Percentiles rank a stretch among this genome's conserved stretches.
Conservation (phyloP, 1,140 invertebrate species). For the Heliconius congener region DNA sequence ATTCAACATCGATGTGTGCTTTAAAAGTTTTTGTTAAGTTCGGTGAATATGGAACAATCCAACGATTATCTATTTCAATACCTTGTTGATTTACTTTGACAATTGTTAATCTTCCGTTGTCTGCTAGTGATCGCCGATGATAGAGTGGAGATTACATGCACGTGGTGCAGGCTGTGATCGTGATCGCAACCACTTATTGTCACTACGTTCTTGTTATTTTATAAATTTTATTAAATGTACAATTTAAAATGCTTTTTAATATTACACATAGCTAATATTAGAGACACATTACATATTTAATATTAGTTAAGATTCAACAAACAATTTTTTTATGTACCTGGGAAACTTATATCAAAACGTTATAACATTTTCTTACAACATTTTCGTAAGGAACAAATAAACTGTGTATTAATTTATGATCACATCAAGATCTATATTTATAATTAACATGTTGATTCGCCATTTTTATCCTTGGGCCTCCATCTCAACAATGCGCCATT, state of each 20-base stretch:
- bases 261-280: too few relatives aligned
- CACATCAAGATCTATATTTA: slow-evolving; percentile 16
- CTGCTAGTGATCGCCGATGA: too few relatives aligned
- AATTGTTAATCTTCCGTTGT: slow-evolving; percentile 37
- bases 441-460: slow-evolving; percentile 9
- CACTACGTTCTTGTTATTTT: too few relatives aligned
- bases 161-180: too few relatives aligned
- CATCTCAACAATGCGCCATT: slow-evolving; percentile 18
- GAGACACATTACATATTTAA: too few relatives aligned
- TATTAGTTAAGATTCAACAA: neutral
- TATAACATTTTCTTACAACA: neutral
- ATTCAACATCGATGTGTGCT: slow-evolving; percentile 32
- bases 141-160: too few relatives aligned
- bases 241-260: too few relatives aligned
- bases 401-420: neutral
- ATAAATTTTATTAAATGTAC: too few relatives aligned
- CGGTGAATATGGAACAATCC: slow-evolving; percentile 31
- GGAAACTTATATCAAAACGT: neutral
- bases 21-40: slow-evolving; percentile 11
- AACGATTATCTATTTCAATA: slow-evolving; percentile 37
- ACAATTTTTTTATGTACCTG: neutral
- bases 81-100: slow-evolving; percentile 32
- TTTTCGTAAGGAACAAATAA: neutral
- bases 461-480: slow-evolving; percentile 19
- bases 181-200: too few relatives aligned